Base-by-base conservation (phyloP, 2,113 vertebrate genomes). In the Stegastes partitus region DNA sequence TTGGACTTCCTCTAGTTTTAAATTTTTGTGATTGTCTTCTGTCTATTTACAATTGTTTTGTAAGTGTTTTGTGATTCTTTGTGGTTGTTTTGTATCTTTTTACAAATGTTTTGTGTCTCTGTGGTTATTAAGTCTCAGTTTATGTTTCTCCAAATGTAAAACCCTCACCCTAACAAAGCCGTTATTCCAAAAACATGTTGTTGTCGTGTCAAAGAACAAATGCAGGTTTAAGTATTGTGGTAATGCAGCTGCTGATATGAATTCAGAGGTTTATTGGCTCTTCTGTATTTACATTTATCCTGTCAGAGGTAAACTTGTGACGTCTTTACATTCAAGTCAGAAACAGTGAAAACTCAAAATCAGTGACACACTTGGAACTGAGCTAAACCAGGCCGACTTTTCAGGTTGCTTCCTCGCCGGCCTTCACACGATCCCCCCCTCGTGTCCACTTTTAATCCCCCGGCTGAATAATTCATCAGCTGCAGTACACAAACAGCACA, bases 401-500 rank as follows among this genome's bases (percentile, higher is more conserved):
- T 34, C 16, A 47, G 7, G 10, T 74, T 22, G 37, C 25, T 62
- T 37, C 37, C 28, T 44, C 4, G 0, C 34, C 23, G 50, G 31
- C 68, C 74, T 85, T 49, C 65, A 87, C 64, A 70, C 0, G 18
- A 85, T 74, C 66, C 66, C 62, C n/a, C 23, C 66, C 1, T 19
- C 47, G 3, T 0, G 15, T 76, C 23, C 55, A 64, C 74, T 69
- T 64, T 76, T 68, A 83, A 89, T 64, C 47, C 26, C 12, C 11
- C 31, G 0, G 1, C 45, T 92, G 55, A 88, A 89, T 93, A 76
- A 90, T 92, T 83, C 1, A 92, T 62, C 11, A 50, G 19, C 70
- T 70, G 69, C 44, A 64, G 51, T 71, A 28, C 68, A 66, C 21
- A 69, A 34, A 62, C 59, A 57, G 50, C 42, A 74, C 81, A 69